These are phyloP conservation scores for Cercopithecus petaurista DNA, from an alignment of 2,797 vertebrate genomes.

Conservation along the genomic window DNA sequence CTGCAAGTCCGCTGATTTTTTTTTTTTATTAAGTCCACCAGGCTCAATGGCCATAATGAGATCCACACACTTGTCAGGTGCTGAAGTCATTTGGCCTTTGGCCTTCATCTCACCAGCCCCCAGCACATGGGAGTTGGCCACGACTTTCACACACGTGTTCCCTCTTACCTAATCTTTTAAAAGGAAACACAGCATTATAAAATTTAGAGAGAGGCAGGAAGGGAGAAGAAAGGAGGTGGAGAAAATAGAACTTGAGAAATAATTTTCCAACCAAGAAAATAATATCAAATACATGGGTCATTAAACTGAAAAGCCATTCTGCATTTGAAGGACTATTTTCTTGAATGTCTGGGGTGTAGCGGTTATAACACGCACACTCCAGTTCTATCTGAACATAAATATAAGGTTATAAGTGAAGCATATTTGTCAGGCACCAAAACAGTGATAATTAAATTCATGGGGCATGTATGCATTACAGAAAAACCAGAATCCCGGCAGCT, in stretches of 20 bases:
- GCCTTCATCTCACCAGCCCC: conserved; percentile 50
- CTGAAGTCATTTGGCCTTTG: conserved; percentile 73
- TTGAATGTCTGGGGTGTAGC: neutral
- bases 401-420: conserved; percentile 65
- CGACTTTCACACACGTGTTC: conserved; percentile 76
- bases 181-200: conserved; percentile 70
- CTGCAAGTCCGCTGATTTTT: conserved; percentile 4
- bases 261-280: conserved; percentile 64
- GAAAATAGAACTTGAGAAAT: conserved; percentile 71
- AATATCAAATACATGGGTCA: conserved; percentile 60
- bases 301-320: conserved; percentile 43
- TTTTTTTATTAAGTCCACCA: neutral
- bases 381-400: conserved; percentile 69
- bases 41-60: conserved; percentile 62
- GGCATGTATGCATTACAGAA: conserved; percentile 44
- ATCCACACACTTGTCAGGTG: conserved; percentile 77
- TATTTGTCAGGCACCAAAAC: conserved; percentile 70
- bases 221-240: conserved; percentile 16
- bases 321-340: conserved; percentile 31
- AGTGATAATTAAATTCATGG: conserved; percentile 33
- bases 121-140: conserved; percentile 28
- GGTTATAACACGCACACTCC: neutral
- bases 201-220: conserved; percentile 44
- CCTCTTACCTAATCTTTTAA: conserved; percentile 72
- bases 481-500: conserved; percentile 49